Evolutionary conservation across 1,140 invertebrate species (phyloP), one percentile per base, ranked within the genome.

Genomic region (Heterodera carotae): DNA sequence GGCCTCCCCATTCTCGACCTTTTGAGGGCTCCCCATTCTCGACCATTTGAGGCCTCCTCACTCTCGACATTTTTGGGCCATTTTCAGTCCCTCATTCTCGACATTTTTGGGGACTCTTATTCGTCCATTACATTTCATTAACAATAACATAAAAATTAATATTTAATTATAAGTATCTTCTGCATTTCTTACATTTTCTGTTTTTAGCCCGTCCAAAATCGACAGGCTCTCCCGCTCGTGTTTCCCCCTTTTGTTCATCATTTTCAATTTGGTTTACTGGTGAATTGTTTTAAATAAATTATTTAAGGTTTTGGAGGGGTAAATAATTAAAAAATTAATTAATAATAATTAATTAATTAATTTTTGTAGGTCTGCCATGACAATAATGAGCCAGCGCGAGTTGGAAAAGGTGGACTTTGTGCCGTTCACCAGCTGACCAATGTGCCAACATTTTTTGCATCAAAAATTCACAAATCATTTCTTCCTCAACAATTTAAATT

Each of bases 201-300:
- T 59, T 60, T 74, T 64, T 22, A 74, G 72, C 25, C 81, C 81
- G 15, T 84, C 81, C n/a, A 92, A 96, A 70, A 98, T 98, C 84
- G 96, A 98, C 89, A 95, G 96, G 85, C 96, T 95, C 86, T 96
- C 95, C 8, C 90, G 96, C 79, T 92, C 97, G 77, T 91, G 96
- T 70, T 98, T 98, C 89, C 96, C 96, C 0, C 92, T 95, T 31
- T 93, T 94, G 76, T 98, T 97, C 88, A 91, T 97, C 81, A 87
- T 95, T 56, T 98, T 98, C 80, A 83, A 83, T 70, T 56, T 84
- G 36, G 59, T 82, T 7, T 82, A 84, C 66, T 82, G 81, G 80
- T 74, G 64, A 56, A 43, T 43, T 43, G 39, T 7, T 12, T 43
- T 43, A 15, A 56, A 22, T 53, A 22, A 22, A 53, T 53, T 53